Evolutionary conservation across 92 coral and sea anemone species (phyloP), one percentile per base, ranked within the genome.

Genomic region (Parazoanthus darwini): DNA sequence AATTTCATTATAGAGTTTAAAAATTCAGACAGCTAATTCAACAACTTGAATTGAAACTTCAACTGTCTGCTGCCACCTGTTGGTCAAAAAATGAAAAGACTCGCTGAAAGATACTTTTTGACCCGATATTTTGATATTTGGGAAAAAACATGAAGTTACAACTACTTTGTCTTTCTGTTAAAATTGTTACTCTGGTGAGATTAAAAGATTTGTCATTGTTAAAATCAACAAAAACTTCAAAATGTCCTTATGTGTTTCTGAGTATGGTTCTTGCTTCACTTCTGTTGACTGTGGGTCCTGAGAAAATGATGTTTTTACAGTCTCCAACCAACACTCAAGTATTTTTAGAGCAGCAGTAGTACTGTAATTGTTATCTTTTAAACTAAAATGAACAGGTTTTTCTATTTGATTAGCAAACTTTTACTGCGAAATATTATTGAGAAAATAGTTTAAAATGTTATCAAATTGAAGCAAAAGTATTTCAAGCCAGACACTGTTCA

Each of bases 241-340:
- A 73, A 73, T 73, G 77, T 73, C 77, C 77, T 73, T 73, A 73
- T 35, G 77, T 73, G 77, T 73, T 73, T 73, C 77, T 73, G 77
- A 73, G 77, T 73, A 73, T 73, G 77, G 77, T 73, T 73, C 77
- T 73, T n/a, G 77, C 77, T 73, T 73, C 77, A 73, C 77, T 73
- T 73, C 77, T 73, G 77, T 73, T 73, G 77, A 73, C 77, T 73
- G 77, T 73, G 77, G 77, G 77, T 73, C 77, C 77, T 73, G 77
- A 73, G 77, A 73, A 73, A 73, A 73, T 73, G 77, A 73, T 73
- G 77, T 73, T 73, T 73, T 73, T 73, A 73, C 77, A 73, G 77
- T 73, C 77, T 73, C 77, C 77, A 73, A 33, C 78, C 78, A 33
- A 74, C 78, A 29, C 78, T 74, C 43, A 74, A 74, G 78, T 74